Evolutionary conservation across 1,140 invertebrate genomes (phyloP).

Genomic region (Lycorma delicatula): DNA sequence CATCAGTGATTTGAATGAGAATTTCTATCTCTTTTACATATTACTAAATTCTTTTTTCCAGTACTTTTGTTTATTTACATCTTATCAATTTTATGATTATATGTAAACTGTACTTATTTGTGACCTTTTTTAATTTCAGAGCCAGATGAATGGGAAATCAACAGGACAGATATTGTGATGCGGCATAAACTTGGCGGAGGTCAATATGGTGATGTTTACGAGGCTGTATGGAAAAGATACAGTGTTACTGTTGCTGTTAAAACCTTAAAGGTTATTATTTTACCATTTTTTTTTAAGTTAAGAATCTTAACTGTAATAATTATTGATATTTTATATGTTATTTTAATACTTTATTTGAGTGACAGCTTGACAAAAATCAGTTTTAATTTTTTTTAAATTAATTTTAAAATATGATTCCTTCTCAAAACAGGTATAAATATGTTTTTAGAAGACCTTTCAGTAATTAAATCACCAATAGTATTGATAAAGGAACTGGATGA

Average conservation of each 20-base stretch:
- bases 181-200: slow-evolving; percentile 95
- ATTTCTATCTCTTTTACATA: no score
- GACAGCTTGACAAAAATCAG: no score
- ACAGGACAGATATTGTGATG: slow-evolving; percentile 97
- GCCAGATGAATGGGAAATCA: slow-evolving; percentile 97
- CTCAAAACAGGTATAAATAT: no score
- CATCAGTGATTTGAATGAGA: no score
- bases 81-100: background rate
- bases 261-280: slow-evolving; percentile 85
- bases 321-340: no score
- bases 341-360: background rate
- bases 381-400: background rate
- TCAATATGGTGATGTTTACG: slow-evolving; percentile 99
- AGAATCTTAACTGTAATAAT: background rate
- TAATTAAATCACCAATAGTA: no score
- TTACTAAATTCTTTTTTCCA: no score
- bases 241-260: slow-evolving; percentile 96
- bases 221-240: slow-evolving; percentile 95
- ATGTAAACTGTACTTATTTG: background rate
- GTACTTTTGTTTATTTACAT: no score
- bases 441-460: no score
- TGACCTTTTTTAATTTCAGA: slow-evolving; percentile 44
- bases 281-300: slow-evolving; percentile 3
- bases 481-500: no score
- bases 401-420: no score